Base-by-base conservation (phyloP, 2,888 invertebrate species). In the Lithodes maja region DNA sequence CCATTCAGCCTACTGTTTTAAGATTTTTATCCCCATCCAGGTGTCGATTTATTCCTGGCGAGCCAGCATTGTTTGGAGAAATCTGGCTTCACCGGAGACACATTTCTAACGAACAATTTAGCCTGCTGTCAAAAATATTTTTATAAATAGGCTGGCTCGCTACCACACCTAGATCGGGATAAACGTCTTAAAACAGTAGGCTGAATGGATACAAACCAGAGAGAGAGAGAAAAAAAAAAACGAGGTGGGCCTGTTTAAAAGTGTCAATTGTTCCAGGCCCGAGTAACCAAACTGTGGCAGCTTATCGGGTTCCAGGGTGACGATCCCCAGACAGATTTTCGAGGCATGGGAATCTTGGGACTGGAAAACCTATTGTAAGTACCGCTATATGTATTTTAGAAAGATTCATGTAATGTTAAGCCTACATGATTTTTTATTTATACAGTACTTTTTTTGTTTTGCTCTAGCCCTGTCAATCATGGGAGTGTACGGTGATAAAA, bases 281-380 rank as follows among this genome's bases (percentile, higher is more conserved):
- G 89, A 12, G 82, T 92, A n/a, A 86, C 83, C 1, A 91, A 90
- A 1, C 98, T 99, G 93, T 99, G 99, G 99, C 97, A 98, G 93
- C 95, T 96, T 89, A 97, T 99, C 92, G 99, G 99, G 49, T 99
- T 99, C 94, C 99, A 99, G 95, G 99, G 99, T 17, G 98, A 98
- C 93, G 99, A 99, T 95, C 99, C 99, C 0, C 97, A 97, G 94
- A 99, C 99, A 0, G 99, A 99, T 94, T 99, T 99, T 93, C 96
- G 99, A 84, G 99, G 99, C 91, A 99, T 99, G 99, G 99, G 99
- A 52, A 94, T 99, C 90, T 95, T 99, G 74, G 99, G 99, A 7
- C 94, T 99, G 80, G 97, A 99, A 93, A 99, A 99, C 94, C 95
- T 99, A 0, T 93, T 98, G 93, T 98, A 93, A 92, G 93, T 92